Evolutionary conservation across 2,888 invertebrate species (phyloP).

Genomic region (Calameuta idolon): DNA sequence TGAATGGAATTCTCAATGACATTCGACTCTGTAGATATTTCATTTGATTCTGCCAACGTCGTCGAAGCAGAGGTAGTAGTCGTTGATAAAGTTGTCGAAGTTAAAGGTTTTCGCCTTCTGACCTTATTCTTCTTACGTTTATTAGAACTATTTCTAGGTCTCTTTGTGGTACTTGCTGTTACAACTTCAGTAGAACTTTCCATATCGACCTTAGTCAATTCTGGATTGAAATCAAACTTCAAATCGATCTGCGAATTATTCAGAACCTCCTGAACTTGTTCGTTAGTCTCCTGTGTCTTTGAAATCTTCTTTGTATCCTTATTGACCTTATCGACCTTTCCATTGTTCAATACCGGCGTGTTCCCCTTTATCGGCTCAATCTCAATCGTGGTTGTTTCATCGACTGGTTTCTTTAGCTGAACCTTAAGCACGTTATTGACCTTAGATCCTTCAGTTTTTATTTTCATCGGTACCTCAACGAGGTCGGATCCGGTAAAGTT

Average conservation of each 20-base stretch:
- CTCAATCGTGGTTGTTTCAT: constrained; percentile 49
- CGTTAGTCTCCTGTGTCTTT: constrained; percentile 67
- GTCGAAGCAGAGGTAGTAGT: constrained; percentile 48
- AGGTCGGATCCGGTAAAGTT: constrained; percentile 21
- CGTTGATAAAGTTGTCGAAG: constrained; percentile 45
- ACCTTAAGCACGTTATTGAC: constrained; percentile 53
- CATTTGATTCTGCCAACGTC: constrained; percentile 36
- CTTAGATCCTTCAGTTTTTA: constrained; percentile 43
- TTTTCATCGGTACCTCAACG: constrained; percentile 30
- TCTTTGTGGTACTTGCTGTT: constrained; percentile 69
- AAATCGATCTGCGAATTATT: constrained; percentile 65
- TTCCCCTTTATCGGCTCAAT: constrained; percentile 53
- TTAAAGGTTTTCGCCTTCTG: constrained; percentile 72
- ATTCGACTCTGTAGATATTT: constrained; percentile 13
- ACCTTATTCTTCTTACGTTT: constrained; percentile 70
- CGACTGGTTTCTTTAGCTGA: constrained; percentile 52
- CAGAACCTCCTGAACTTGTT: constrained; percentile 61
- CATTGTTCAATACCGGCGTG: constrained; percentile 48
- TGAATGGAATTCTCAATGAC: constrained; percentile 47
- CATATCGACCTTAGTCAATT: constrained; percentile 62
- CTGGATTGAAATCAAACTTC: constrained; percentile 57
- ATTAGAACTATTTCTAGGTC: constrained; percentile 68
- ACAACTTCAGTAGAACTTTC: constrained; percentile 64
- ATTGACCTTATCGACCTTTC: constrained; percentile 25
- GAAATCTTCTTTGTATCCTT: constrained; percentile 66